Evolutionary conservation across 2,113 vertebrate genomes (phyloP).

Genomic region (Xiphias gladius): DNA sequence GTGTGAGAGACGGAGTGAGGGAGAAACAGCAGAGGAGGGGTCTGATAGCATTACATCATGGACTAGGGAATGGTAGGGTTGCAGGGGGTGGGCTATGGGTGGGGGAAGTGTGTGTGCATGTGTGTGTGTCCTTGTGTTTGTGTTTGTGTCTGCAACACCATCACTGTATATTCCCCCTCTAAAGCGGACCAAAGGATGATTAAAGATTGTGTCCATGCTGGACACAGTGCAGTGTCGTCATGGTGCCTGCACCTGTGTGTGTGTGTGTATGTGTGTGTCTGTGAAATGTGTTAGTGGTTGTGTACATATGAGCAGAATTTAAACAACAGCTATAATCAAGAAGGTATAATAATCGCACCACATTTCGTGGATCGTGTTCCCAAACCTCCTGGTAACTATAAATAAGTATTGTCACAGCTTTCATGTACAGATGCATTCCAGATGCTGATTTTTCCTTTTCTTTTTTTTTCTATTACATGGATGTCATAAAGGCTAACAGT

Average conservation of each 20-base stretch:
- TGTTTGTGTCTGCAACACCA: slow-evolving; percentile 64
- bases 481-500: slow-evolving; percentile 28
- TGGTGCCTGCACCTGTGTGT: slow-evolving; percentile 69
- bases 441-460: slow-evolving; percentile 29
- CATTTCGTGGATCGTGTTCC: slow-evolving; percentile 36
- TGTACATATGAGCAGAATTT: slow-evolving; percentile 16
- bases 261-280: slow-evolving; percentile 45
- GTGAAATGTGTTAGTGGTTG: slow-evolving; percentile 45
- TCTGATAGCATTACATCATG: slow-evolving; percentile 84
- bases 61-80: slow-evolving; percentile 74
- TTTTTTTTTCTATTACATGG: background rate
- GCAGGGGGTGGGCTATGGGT: slow-evolving; percentile 72
- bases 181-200: slow-evolving; percentile 74
- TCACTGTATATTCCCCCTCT: slow-evolving; percentile 64
- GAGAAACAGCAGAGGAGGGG: slow-evolving; percentile 78
- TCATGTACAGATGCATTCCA: slow-evolving; percentile 51
- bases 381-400: slow-evolving; percentile 34
- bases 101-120: slow-evolving; percentile 58
- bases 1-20: slow-evolving; percentile 65
- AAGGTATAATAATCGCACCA: slow-evolving; percentile 22
- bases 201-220: slow-evolving; percentile 63
- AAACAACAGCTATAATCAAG: slow-evolving; percentile 43
- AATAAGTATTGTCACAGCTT: slow-evolving; percentile 50
- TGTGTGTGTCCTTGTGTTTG: slow-evolving; percentile 60
- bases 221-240: slow-evolving; percentile 66